Percentiles rank a stretch among this genome's conserved stretches.
phyloP scores from a whole-genome alignment of 2,797 vertebrate genomes.

The Alca torda region DNA sequence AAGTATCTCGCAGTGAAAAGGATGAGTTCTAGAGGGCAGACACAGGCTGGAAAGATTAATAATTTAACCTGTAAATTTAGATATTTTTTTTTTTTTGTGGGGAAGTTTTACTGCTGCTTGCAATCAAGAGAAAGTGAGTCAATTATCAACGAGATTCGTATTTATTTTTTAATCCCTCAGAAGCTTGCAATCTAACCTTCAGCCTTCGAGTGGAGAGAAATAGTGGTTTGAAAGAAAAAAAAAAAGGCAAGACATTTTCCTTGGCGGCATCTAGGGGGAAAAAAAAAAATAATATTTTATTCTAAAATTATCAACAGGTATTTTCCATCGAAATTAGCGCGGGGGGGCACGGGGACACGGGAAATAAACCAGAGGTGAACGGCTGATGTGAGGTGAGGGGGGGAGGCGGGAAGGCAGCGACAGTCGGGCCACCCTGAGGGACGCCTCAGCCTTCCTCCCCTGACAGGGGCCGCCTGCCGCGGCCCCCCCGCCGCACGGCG shows the following conservation, averaged over 20 bases:
- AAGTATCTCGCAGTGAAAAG: not conserved
- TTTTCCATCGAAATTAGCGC: not conserved
- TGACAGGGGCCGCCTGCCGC: not conserved
- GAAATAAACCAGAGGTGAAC: not conserved
- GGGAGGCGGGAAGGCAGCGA: not conserved
- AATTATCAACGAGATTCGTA: not conserved
- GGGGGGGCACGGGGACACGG: not conserved
- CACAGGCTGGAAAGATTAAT: not conserved
- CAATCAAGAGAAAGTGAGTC: not conserved
- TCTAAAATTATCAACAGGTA: slow-evolving; percentile 45
- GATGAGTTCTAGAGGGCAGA: not conserved
- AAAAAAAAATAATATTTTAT: not conserved
- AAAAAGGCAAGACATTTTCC: not conserved
- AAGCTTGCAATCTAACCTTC: not conserved
- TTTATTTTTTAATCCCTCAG: not conserved
- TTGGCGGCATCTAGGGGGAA: not conserved
- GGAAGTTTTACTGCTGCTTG: not conserved
- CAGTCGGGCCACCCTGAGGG: not conserved
- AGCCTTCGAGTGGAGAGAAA: not conserved
- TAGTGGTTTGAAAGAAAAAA: not conserved
- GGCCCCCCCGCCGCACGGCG: not conserved
- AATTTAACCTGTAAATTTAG: not conserved
- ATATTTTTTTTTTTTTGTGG: fast-evolving
- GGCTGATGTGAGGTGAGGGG: not conserved
- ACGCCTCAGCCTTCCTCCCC: not conserved